Conservation (phyloP, 2,113 vertebrate genomes). For the Ibidorhyncha struthersii region DNA sequence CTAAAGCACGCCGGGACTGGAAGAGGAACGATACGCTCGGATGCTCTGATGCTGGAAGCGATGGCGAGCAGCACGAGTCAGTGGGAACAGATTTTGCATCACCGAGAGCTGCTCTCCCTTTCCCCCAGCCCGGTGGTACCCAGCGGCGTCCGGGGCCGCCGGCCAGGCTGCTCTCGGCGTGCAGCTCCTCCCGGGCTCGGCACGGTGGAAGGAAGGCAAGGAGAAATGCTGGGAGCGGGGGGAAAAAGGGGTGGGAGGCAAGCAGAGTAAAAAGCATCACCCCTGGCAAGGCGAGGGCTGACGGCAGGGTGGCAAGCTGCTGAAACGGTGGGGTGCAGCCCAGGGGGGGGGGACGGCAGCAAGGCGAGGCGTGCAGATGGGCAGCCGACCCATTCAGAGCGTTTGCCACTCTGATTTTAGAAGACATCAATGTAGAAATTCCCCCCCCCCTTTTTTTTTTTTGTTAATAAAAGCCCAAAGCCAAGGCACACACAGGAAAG, state of each 20-base stretch:
- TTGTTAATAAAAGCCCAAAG: not conserved
- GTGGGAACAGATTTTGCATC: not conserved
- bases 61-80: not conserved
- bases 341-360: fast-evolving
- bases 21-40: not conserved
- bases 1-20: not conserved
- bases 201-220: not conserved
- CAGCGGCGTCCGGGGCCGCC: not conserved
- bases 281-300: not conserved
- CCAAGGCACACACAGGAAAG: not conserved
- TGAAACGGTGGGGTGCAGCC: not conserved
- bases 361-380: not conserved
- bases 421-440: not conserved
- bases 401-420: not conserved
- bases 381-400: fast-evolving
- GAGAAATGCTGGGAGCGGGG: not conserved
- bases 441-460: not conserved
- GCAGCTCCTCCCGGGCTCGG: not conserved
- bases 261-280: no score
- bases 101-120: not conserved
- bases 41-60: not conserved
- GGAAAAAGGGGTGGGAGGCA: not conserved
- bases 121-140: not conserved
- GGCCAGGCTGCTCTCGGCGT: not conserved
- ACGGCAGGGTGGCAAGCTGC: not conserved